Evolutionary conservation across 2,888 invertebrate species (phyloP).

Genomic region (Dusona sp.): DNA sequence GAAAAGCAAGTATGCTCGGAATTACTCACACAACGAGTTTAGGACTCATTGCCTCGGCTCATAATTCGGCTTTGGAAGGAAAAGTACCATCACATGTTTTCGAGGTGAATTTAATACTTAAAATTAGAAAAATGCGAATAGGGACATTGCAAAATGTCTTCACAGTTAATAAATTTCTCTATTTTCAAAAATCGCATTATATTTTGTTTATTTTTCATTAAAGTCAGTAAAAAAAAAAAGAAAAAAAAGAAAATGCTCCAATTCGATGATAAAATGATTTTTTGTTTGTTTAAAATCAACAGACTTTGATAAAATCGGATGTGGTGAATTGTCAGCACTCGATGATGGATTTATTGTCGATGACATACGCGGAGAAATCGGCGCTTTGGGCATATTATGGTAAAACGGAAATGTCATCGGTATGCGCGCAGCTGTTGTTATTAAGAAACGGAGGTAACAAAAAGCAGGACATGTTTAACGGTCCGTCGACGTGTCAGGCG

Average conservation of each 20-base stretch:
- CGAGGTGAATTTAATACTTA: constrained; percentile 84
- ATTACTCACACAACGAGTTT: constrained; percentile 90
- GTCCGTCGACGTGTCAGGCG: constrained; percentile 90
- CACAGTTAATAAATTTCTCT: not conserved
- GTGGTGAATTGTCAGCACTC: constrained; percentile 94
- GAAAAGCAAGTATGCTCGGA: constrained; percentile 89
- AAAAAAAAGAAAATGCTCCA: too few relatives aligned
- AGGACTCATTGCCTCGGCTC: constrained; percentile 91
- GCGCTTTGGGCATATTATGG: constrained; percentile 96
- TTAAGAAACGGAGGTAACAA: constrained; percentile 90
- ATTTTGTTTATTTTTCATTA: not conserved
- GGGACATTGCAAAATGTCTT: not conserved
- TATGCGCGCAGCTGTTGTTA: constrained; percentile 92
- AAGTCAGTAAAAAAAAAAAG: too few relatives aligned
- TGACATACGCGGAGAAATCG: constrained; percentile 92
- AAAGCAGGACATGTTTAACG: constrained; percentile 86
- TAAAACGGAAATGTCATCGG: constrained; percentile 92
- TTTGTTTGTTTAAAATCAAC: constrained; percentile 79
- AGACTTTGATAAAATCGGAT: constrained; percentile 94
- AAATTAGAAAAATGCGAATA: too few relatives aligned
- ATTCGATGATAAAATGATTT: not conserved
- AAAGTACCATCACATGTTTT: constrained; percentile 89
- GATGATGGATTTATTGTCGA: constrained; percentile 92
- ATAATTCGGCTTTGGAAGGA: constrained; percentile 90
- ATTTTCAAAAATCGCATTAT: not conserved